Conservation (phyloP, 2,797 vertebrate species). For the Bovichtus variegatus region DNA sequence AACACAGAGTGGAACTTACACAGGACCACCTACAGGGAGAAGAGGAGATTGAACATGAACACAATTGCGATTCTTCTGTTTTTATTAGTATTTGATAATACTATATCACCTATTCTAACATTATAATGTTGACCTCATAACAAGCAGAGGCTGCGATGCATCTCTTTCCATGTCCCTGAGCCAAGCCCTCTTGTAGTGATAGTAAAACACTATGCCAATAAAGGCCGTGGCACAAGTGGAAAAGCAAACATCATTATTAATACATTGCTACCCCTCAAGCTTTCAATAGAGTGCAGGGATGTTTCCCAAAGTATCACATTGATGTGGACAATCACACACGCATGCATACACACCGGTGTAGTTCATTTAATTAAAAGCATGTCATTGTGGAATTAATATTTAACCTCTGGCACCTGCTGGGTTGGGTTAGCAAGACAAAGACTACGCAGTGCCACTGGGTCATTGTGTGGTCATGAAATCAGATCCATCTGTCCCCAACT, state of each 20-base stretch:
- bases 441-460: constrained; percentile 64
- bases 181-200: constrained; percentile 75
- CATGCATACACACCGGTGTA: constrained; percentile 62
- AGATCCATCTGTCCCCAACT: constrained; percentile 68
- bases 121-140: constrained; percentile 56
- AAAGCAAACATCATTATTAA: constrained; percentile 88
- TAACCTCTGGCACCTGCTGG: constrained; percentile 84
- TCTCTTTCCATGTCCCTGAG: constrained; percentile 67
- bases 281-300: constrained; percentile 74
- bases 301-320: constrained; percentile 82
- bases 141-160: constrained; percentile 32
- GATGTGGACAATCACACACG: constrained; percentile 77
- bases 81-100: background rate
- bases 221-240: constrained; percentile 78
- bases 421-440: constrained; percentile 74
- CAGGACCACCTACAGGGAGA: constrained; percentile 90
- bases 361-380: constrained; percentile 86
- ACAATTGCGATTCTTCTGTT: background rate
- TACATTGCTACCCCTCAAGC: constrained; percentile 79
- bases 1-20: constrained; percentile 99
- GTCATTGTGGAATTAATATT: constrained; percentile 88
- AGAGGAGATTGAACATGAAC: background rate
- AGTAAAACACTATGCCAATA: constrained; percentile 78
- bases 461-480: constrained; percentile 83
- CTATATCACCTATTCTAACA: background rate